These are phyloP conservation scores for Geotrypetes seraphini DNA, from an alignment of 2,797 vertebrate species.

Conservation along the genomic window DNA sequence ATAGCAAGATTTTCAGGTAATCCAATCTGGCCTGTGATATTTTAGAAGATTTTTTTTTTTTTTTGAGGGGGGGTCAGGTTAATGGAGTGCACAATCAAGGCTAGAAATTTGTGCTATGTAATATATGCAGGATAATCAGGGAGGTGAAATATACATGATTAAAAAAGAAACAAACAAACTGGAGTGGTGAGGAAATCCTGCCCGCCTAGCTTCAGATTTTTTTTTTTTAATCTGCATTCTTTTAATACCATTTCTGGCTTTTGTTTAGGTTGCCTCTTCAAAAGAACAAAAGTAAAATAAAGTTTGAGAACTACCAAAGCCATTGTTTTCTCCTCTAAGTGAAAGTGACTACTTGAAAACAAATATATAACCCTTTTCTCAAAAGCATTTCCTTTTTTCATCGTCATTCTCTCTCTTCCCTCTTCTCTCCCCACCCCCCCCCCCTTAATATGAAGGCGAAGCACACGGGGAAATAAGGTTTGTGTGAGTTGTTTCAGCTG, in stretches of 20 bases:
- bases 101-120: slow-evolving; percentile 4
- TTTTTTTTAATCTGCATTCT: slow-evolving; percentile 15
- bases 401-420: neutral
- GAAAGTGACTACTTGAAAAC: neutral
- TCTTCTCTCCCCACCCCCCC: neutral
- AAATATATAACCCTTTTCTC: neutral
- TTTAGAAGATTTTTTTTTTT: neutral
- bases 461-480: neutral
- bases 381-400: neutral
- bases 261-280: slow-evolving; percentile 9
- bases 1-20: too few relatives aligned
- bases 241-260: slow-evolving; percentile 21
- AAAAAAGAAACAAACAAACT: too few relatives aligned
- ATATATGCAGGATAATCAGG: slow-evolving; percentile 1
- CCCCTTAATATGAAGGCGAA: too few relatives aligned
- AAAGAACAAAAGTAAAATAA: neutral
- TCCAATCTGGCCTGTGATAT: slow-evolving; percentile 13
- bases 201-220: slow-evolving; percentile 4
- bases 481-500: neutral
- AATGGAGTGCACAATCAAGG: slow-evolving; percentile 11
- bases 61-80: too few relatives aligned
- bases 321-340: neutral
- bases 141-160: slow-evolving; percentile 1
- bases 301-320: too few relatives aligned
- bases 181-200: slow-evolving; percentile 14